Evolutionary conservation across 1,140 invertebrate genomes (phyloP).

Genomic region (Halictus rubicundus): DNA sequence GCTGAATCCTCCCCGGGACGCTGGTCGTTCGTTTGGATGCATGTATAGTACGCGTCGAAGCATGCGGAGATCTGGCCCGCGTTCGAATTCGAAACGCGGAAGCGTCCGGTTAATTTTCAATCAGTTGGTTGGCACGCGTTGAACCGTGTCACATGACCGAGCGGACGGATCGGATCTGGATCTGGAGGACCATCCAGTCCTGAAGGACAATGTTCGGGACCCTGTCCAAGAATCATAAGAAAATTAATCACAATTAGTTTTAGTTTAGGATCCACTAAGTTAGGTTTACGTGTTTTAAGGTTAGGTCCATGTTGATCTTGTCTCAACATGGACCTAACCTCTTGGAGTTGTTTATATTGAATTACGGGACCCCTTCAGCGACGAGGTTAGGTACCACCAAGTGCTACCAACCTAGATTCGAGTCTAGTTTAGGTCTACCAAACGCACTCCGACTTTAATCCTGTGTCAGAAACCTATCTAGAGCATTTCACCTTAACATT

Average conservation of each 20-base stretch:
- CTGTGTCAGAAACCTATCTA: background rate
- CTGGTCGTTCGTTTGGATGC: slow-evolving; percentile 23
- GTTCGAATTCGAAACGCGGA: background rate
- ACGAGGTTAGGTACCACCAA: too few species aligned
- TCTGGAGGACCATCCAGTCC: background rate
- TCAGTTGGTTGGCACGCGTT: background rate
- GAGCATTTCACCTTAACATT: background rate
- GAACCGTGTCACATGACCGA: background rate
- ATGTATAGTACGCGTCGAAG: slow-evolving; percentile 20
- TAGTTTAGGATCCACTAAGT: too few species aligned
- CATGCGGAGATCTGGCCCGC: background rate
- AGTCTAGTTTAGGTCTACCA: too few species aligned
- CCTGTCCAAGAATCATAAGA: too few species aligned
- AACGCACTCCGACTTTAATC: too few species aligned
- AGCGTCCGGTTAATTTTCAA: background rate
- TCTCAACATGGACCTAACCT: too few species aligned
- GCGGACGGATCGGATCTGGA: background rate
- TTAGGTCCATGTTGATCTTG: too few species aligned
- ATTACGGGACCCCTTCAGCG: too few species aligned
- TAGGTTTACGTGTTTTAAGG: too few species aligned
- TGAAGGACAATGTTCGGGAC: background rate
- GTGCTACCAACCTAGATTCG: too few species aligned
- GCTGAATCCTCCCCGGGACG: slow-evolving; percentile 12
- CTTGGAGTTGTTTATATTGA: too few species aligned
- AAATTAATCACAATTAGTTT: too few species aligned